Percentiles rank a stretch among this genome's conserved stretches.
Conservation (phyloP, 2,888 invertebrate species). For the Drosophila glabriapex region DNA sequence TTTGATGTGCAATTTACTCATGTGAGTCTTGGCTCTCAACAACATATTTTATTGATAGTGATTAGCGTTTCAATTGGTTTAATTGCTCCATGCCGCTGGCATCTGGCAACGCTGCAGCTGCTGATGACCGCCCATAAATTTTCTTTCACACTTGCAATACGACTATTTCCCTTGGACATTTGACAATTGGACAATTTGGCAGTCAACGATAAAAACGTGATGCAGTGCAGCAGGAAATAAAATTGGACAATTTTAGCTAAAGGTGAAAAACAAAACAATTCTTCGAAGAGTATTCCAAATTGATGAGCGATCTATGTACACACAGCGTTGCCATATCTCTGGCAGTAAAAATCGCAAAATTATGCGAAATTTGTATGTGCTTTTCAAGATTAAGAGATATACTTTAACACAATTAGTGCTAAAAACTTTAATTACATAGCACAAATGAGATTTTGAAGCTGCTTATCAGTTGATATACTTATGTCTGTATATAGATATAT, state of each 20-base stretch:
- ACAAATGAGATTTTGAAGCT: slow-evolving; percentile 31
- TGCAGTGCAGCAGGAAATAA: slow-evolving; percentile 10
- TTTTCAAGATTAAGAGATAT: not conserved
- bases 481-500: not conserved
- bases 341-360: not conserved
- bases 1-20: slow-evolving; percentile 1
- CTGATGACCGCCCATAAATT: slow-evolving; percentile 8
- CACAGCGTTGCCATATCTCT: not conserved
- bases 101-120: slow-evolving; percentile 25
- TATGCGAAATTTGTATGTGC: not conserved
- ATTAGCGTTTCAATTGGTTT: slow-evolving; percentile 25
- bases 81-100: slow-evolving; percentile 17
- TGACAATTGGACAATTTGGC: slow-evolving; percentile 14
- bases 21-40: slow-evolving; percentile 2
- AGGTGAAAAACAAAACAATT: slow-evolving; percentile 34
- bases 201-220: slow-evolving; percentile 30
- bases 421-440: not conserved
- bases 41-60: slow-evolving; percentile 27
- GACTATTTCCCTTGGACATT: slow-evolving; percentile 12
- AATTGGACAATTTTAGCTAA: slow-evolving; percentile 4
- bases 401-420: slow-evolving; percentile 10
- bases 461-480: not conserved
- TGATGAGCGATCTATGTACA: not conserved
- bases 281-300: not conserved
- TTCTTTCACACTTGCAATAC: slow-evolving; percentile 15